Base-by-base conservation (phyloP, 37 sponge, comb jelly and placozoan genomes). In the Hormiphora californensis region DNA sequence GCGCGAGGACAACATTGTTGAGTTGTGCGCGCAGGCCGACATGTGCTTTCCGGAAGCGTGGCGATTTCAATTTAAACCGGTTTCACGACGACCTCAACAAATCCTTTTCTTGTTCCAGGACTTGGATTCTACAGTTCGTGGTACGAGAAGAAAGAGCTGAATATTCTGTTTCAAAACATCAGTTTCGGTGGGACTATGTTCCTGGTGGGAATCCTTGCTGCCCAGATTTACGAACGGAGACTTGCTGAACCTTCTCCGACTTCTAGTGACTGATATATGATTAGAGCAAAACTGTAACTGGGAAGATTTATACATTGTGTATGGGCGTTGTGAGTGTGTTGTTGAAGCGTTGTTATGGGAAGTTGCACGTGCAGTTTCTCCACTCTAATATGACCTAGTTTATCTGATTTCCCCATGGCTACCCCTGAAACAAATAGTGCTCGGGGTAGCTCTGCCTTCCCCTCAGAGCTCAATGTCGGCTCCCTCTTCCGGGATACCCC, bases 201-300 rank as follows among this genome's bases (percentile, higher is more conserved):
- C 9, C 11, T 65, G 19, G 17, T 65, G 2, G 67, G 67, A 2
- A 38, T 33, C 37, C 3, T 65, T 4, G 11, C 35, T 28, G 67
- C 67, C 35, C 67, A 65, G 35, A 38, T 65, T 65, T 65, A 65
- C 28, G 38, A 65, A 21, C 31, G 67, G 15, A 11, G 67, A 65
- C 33, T 65, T 17, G 33, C 67, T 4, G 61, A n/a, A n/a, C n/a
- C n/a, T n/a, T n/a, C n/a, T n/a, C n/a, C n/a, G n/a, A n/a, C n/a
- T n/a, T n/a, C n/a, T n/a, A n/a, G n/a, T n/a, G n/a, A n/a, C n/a
- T n/a, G n/a, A n/a, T n/a, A n/a, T n/a, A n/a, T n/a, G n/a, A n/a
- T n/a, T n/a, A n/a, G n/a, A n/a, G n/a, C n/a, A n/a, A n/a, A n/a
- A n/a, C n/a, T n/a, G n/a, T n/a, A n/a, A n/a, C n/a, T n/a, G n/a